Evolutionary conservation across 2,888 invertebrate species (phyloP), one percentile per base, ranked within the genome.

Genomic region (Anthophora plumipes): DNA sequence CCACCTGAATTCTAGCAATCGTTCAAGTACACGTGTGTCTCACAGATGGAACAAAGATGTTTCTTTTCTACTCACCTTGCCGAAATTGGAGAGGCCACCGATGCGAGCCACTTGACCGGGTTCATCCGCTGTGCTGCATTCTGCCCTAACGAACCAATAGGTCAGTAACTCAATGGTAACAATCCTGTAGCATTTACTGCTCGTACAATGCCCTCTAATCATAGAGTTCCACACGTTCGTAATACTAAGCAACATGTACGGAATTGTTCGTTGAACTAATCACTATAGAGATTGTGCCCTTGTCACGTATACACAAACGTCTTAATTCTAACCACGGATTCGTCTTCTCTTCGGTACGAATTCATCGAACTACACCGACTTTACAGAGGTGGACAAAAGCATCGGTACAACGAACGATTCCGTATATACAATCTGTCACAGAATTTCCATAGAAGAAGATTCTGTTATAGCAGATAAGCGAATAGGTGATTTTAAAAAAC

Each of bases 71-170:
- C 94, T 94, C 91, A 95, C 95, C 94, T 95, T 95, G 91, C 96
- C 96, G 88, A 96, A 96, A 89, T 94, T 94, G 39, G 95, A 95
- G 80, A 96, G 94, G 77, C 96, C 96, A 84, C 95, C 94, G 90
- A 95, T 94, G 91, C 95, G 94, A 86, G 95, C 94, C 91, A 94
- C 94, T 92, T 94, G 94, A 81, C 95, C 95, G 69, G 95, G 95
- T 90, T 95, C 95, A 93, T 95, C 95, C 92, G 94, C 94, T 94
- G 95, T 95, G 94, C 95, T 95, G 93, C 95, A 95, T 93, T 96
- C 95, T 93, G 95, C 95, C 95, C 95, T 95, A 92, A 90, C 93
- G 92, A 92, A 93, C 92, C 92, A 92, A 92, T 90, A 92, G 89
- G 90, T 91, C 91, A 92, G 91, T 92, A 92, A 92, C 90, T 92